These are phyloP conservation scores for Helicolenus hilgendorfi DNA, from an alignment of 2,797 vertebrate species.

Conservation along the genomic window DNA sequence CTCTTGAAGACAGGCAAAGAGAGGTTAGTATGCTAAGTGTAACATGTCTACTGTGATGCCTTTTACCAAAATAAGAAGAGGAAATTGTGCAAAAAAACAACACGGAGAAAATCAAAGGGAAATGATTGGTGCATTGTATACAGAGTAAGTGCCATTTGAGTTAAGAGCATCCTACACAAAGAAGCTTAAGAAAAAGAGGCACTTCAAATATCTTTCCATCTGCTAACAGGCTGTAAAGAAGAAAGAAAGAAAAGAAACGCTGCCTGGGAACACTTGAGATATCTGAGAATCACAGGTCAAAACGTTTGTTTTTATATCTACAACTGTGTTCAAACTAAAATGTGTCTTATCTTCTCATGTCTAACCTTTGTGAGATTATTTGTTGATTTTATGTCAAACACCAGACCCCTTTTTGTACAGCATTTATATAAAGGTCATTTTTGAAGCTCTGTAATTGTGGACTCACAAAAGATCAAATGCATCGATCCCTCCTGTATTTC, in stretches of 20 bases:
- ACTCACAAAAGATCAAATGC: not conserved
- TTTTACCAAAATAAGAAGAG: constrained; percentile 30
- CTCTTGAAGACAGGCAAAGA: constrained; percentile 35
- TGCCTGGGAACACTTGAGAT: constrained; percentile 3
- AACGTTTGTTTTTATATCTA: not conserved
- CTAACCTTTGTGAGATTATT: not conserved
- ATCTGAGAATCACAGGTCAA: constrained; percentile 5
- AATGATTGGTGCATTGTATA: constrained; percentile 5
- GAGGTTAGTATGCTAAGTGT: constrained; percentile 28
- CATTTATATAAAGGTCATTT: not conserved
- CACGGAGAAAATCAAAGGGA: constrained; percentile 11
- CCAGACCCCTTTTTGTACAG: not conserved
- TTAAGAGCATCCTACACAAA: not conserved
- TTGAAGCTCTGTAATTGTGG: not conserved
- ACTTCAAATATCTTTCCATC: not conserved
- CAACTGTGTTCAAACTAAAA: not conserved
- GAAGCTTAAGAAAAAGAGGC: constrained; percentile 5
- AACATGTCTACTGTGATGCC: constrained; percentile 35
- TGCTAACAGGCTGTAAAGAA: constrained; percentile 12
- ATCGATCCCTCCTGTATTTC: not conserved
- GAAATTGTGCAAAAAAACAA: constrained; percentile 8
- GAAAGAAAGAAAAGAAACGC: not conserved
- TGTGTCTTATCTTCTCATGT: not conserved
- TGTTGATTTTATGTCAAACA: not conserved
- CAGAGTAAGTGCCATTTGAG: not conserved